Evolutionary conservation across 2,113 vertebrate genomes (phyloP).

Genomic region (Pachypanchax playfairii): DNA sequence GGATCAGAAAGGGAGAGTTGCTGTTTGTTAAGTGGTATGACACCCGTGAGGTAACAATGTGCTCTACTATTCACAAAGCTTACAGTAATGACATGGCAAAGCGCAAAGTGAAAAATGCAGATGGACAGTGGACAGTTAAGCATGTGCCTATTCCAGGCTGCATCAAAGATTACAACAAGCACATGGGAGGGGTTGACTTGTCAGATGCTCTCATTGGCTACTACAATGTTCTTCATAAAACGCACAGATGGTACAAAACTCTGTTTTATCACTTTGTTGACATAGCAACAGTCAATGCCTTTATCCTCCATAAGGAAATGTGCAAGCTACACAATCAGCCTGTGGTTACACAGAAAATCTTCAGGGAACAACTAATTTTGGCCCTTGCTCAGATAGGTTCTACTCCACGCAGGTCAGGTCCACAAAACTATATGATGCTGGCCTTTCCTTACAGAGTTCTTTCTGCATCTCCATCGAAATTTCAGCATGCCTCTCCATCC

Average conservation of each 20-base stretch:
- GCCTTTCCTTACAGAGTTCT: slow-evolving; percentile 7
- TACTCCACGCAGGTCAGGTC: slow-evolving; percentile 34
- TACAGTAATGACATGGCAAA: slow-evolving; percentile 28
- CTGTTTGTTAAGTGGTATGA: slow-evolving; percentile 65
- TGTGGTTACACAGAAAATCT: slow-evolving; percentile 36
- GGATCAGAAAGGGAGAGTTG: slow-evolving; percentile 49
- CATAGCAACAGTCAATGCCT: slow-evolving; percentile 62
- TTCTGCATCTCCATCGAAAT: not conserved
- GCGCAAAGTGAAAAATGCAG: slow-evolving; percentile 40
- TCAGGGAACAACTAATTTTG: slow-evolving; percentile 59
- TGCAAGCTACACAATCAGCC: slow-evolving; percentile 50
- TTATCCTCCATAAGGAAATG: slow-evolving; percentile 62
- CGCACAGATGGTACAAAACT: slow-evolving; percentile 64
- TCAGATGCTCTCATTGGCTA: slow-evolving; percentile 64
- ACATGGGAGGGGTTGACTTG: slow-evolving; percentile 66
- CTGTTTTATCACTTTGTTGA: slow-evolving; percentile 66
- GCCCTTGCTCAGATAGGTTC: slow-evolving; percentile 60
- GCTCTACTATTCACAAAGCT: slow-evolving; percentile 56
- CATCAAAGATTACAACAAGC: slow-evolving; percentile 63
- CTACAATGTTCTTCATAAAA: slow-evolving; percentile 67
- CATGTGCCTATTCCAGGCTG: slow-evolving; percentile 48
- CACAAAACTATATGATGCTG: slow-evolving; percentile 36
- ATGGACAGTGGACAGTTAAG: slow-evolving; percentile 49
- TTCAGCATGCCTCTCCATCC: not conserved
- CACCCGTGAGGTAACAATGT: slow-evolving; percentile 51